Conservation (phyloP, 2,888 invertebrate genomes). For the Apoda limacodes region DNA sequence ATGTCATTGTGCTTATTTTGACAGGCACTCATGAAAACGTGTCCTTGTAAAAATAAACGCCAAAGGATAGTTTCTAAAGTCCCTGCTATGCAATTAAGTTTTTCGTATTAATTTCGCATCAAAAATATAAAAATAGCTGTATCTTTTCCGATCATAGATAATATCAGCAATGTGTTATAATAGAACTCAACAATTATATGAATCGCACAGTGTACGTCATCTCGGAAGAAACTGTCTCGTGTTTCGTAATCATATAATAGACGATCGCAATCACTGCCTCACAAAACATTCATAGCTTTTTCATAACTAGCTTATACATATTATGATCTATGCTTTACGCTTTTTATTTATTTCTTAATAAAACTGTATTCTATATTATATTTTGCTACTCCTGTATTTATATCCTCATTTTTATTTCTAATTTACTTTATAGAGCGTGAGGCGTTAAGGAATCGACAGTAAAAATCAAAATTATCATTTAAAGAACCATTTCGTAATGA, state of each 20-base stretch:
- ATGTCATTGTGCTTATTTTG: no score
- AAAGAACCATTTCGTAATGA: constrained; percentile 21
- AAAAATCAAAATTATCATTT: constrained; percentile 16
- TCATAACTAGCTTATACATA: constrained; percentile 51
- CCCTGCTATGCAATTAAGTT: no score
- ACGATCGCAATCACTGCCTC: constrained; percentile 67
- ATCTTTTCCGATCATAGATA: no score
- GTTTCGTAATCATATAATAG: constrained; percentile 38
- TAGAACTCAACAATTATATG: no score
- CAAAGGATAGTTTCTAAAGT: no score
- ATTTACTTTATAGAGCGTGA: constrained; percentile 31
- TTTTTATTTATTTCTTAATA: constrained; percentile 49
- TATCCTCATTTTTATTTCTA: constrained; percentile 38
- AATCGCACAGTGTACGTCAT: no score
- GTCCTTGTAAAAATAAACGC: no score
- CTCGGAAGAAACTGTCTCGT: no score
- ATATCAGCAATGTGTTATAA: no score
- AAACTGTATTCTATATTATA: constrained; percentile 40
- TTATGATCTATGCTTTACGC: constrained; percentile 58
- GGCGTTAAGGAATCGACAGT: constrained; percentile 29
- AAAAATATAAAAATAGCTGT: no score
- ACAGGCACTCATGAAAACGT: no score
- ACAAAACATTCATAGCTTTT: constrained; percentile 68
- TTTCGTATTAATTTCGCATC: no score
- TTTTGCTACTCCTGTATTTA: constrained; percentile 26